Base-by-base conservation (phyloP, 2,113 vertebrate species). In the Pangasianodon hypophthalmus region DNA sequence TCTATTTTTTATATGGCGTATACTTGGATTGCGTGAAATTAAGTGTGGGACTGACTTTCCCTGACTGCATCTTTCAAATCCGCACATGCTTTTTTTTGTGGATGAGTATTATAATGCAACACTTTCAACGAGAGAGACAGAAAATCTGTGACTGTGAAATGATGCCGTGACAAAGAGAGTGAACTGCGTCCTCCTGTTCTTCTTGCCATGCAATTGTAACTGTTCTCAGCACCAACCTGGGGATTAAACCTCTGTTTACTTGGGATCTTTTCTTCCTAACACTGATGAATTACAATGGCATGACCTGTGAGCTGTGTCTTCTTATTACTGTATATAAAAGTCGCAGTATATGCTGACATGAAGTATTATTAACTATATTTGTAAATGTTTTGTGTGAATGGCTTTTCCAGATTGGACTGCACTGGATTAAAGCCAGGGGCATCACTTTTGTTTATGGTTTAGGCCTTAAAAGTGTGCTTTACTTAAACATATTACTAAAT, bases 301-400 rank as follows among this genome's bases (percentile, higher is more conserved):
- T 88, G 32, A 71, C 11, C 48, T 56, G 64, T 81, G 75, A 80
- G 60, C 21, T 69, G 41, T 86, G 60, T 87, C 86, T 80, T 67
- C 48, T 29, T 79, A 87, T 14, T 46, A 81, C 24, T 71, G 46
- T 37, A 46, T 81, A 82, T 69, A 86, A 81, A 81, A 82, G 37
- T 54, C 21, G 9, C 58, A 85, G 52, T 79, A 52, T 64, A 81
- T 50, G 84, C 48, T 86, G 89, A 90, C 85, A 90, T 90, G 89
- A 90, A 90, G 89, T 90, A 90, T 90, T 89, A 89, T 85, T 89
- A 80, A 54, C 84, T 80, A 56, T 86, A 86, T 82, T 71, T 86
- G 77, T 50, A 82, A 80, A 64, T 24, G 29, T 24, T 26, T 69
- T 6, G 1, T 86, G n/a, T 50, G 52, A 64, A 19, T 52, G 19